Evolutionary conservation across 2,888 invertebrate genomes (phyloP).

Genomic region (Pedicia rivosa): DNA sequence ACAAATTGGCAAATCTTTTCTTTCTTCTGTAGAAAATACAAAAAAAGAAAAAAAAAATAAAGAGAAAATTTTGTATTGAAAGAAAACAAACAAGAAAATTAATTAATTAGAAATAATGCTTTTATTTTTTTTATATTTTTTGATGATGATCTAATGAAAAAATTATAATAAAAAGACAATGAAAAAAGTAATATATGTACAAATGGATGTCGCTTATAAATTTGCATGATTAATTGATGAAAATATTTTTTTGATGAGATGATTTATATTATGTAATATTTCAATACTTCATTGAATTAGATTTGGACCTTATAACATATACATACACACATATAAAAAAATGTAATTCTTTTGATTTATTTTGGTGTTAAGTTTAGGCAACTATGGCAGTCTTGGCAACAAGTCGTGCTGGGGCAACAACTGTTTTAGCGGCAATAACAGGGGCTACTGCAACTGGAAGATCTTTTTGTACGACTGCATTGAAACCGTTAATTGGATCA

Average conservation of each 20-base stretch:
- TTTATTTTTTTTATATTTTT: too few relatives aligned
- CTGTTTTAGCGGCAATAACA: slow-evolving; percentile 22
- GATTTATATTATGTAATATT: slow-evolving; percentile 4
- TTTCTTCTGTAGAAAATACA: too few relatives aligned
- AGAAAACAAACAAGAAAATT: too few relatives aligned
- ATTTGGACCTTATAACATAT: slow-evolving; percentile 5
- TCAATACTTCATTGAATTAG: too few relatives aligned
- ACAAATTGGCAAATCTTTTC: too few relatives aligned
- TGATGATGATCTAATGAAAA: too few relatives aligned
- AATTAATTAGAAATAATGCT: too few relatives aligned
- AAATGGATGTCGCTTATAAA: slow-evolving; percentile 5
- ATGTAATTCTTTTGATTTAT: not conserved
- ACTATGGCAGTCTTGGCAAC: slow-evolving; percentile 15
- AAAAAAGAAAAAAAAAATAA: too few relatives aligned
- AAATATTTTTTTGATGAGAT: slow-evolving; percentile 1
- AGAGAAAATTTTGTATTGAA: too few relatives aligned
- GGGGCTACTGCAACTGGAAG: slow-evolving; percentile 30
- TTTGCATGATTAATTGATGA: not conserved
- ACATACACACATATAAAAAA: too few relatives aligned
- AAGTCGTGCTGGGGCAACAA: slow-evolving; percentile 20
- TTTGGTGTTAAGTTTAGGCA: slow-evolving; percentile 8
- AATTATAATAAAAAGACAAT: too few relatives aligned
- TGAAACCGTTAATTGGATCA: slow-evolving; percentile 33
- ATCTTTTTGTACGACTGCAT: slow-evolving; percentile 32
- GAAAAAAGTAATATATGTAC: too few relatives aligned